A percentile compares a stretch with the other conserved stretches of the same genome.
phyloP scores from a whole-genome alignment of 2,113 vertebrate species.

The Monopterus albus region DNA sequence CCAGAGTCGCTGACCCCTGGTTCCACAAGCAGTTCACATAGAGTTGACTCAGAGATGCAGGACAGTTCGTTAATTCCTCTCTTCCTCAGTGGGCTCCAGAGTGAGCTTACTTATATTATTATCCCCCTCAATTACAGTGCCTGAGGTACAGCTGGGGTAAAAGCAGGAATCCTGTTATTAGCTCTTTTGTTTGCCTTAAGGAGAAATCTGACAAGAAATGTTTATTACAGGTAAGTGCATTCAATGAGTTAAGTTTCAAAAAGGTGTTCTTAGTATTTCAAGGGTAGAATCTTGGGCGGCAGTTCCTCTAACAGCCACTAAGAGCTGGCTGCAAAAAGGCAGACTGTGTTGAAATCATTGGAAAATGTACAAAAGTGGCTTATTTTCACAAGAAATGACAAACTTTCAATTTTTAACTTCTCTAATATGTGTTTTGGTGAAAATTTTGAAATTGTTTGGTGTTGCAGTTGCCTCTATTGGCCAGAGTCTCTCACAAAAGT shows the following conservation, averaged over 20 bases:
- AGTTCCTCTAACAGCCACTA: neutral
- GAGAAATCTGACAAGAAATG: neutral
- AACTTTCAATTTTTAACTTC: constrained; percentile 15
- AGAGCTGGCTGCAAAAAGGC: neutral
- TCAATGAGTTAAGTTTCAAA: neutral
- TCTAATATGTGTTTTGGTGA: constrained; percentile 8
- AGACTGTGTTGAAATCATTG: neutral
- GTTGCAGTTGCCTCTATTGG: constrained; percentile 1
- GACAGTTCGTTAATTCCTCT: constrained; percentile 46
- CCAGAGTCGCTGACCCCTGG: constrained; percentile 63
- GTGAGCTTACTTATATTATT: constrained; percentile 28
- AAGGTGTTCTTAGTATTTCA: neutral
- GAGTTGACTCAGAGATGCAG: constrained; percentile 70
- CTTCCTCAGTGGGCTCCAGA: constrained; percentile 55
- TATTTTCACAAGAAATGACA: constrained; percentile 24
- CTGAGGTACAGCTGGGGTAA: neutral
- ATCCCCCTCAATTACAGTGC: constrained; percentile 37
- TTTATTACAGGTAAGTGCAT: neutral
- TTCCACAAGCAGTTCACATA: constrained; percentile 63
- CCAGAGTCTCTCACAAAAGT: neutral
- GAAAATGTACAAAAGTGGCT: neutral
- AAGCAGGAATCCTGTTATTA: constrained; percentile 46
- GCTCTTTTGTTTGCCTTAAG: neutral
- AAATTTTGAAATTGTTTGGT: constrained; percentile 8
- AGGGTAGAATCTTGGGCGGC: neutral